These are phyloP conservation scores for Delia radicum DNA, from an alignment of 1,140 invertebrate genomes.

Conservation along the genomic window DNA sequence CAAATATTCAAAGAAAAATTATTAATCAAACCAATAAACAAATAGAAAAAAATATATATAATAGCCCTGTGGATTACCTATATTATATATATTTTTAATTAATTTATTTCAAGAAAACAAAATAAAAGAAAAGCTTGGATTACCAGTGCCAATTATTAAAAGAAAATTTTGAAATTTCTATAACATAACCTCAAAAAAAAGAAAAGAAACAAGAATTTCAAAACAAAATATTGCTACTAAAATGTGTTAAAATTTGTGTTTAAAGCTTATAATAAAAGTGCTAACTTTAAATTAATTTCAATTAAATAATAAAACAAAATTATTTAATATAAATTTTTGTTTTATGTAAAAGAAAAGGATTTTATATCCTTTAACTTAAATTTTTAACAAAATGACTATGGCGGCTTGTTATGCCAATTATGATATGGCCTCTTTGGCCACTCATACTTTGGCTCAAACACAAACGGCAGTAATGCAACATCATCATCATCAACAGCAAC, in stretches of 20 bases:
- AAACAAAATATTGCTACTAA: slow-evolving; percentile 1
- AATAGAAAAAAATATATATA: slow-evolving; percentile 20
- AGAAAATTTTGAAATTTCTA: slow-evolving; percentile 17
- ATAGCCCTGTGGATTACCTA: slow-evolving; percentile 13
- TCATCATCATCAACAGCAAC: slow-evolving; percentile 43
- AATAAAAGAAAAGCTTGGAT: slow-evolving; percentile 37
- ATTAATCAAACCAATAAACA: background rate
- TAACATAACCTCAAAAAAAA: slow-evolving; percentile 27
- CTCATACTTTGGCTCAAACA: slow-evolving; percentile 32
- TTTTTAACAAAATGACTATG: slow-evolving; percentile 49
- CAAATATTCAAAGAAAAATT: background rate
- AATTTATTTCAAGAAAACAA: slow-evolving; percentile 3
- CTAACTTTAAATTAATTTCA: background rate
- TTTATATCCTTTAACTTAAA: background rate
- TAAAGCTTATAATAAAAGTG: background rate
- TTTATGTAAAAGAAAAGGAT: background rate
- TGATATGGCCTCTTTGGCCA: slow-evolving; percentile 44
- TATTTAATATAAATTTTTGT: no score
- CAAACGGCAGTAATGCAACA: slow-evolving; percentile 39
- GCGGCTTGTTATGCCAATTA: slow-evolving; percentile 55
- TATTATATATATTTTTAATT: slow-evolving; percentile 20
- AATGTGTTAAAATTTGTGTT: background rate
- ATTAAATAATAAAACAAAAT: background rate
- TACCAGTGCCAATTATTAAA: slow-evolving; percentile 49
- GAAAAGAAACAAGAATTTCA: slow-evolving; percentile 21